phyloP scores from a whole-genome alignment of 2,113 vertebrate genomes.

The Halichoerus grypus region DNA sequence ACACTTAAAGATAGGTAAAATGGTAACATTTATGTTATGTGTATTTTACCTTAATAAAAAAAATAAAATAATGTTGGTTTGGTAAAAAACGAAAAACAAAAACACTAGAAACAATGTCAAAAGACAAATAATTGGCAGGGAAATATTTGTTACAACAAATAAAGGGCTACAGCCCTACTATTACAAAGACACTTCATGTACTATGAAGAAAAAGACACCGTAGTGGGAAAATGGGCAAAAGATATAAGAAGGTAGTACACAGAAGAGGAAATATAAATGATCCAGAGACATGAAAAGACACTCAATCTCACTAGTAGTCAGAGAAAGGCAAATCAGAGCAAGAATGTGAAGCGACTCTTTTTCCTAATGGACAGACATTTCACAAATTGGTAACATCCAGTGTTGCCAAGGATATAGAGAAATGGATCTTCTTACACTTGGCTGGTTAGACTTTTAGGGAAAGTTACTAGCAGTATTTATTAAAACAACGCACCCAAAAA shows the following conservation, averaged over 20 bases:
- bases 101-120: neutral
- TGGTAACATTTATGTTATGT: neutral
- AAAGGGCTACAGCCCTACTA: neutral
- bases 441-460: neutral
- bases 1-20: neutral
- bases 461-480: neutral
- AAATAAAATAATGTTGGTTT: conserved; percentile 14
- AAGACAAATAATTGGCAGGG: neutral
- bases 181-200: neutral
- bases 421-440: neutral
- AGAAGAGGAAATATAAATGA: neutral
- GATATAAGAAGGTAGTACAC: neutral
- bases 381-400: neutral
- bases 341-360: too few relatives aligned
- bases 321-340: neutral
- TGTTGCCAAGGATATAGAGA: neutral
- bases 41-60: neutral
- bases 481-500: neutral
- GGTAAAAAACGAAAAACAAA: neutral
- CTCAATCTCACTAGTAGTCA: neutral
- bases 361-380: neutral
- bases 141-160: neutral
- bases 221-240: neutral
- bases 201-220: neutral
- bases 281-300: neutral